Base-by-base conservation (phyloP, 2,888 invertebrate species). In the Platycnemis pennipes region DNA sequence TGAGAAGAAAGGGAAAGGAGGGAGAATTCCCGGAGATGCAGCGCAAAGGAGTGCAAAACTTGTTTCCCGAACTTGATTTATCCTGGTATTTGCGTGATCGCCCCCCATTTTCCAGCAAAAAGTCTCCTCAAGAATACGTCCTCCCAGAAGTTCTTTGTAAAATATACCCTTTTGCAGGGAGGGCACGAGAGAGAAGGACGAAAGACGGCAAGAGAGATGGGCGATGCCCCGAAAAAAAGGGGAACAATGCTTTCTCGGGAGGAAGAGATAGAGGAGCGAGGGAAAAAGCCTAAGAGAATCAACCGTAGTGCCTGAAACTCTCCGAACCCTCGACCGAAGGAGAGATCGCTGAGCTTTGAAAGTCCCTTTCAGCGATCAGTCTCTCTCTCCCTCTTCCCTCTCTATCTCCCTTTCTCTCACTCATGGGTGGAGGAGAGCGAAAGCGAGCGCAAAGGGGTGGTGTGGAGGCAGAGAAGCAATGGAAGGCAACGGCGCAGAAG, bases 331-430 rank as follows among this genome's bases (percentile, higher is more conserved):
- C 26, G n/a, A n/a, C 26, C 63, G 63, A 26, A 86, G 86, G 22
- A 19, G 42, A 42, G 89, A 56, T 42, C 56, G 89, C 89, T 89
- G 89, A 53, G 53, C 53, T 89, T 89, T 89, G 42, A 89, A 89
- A 56, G 63, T 63, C 63, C 63, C n/a, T 63, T 86, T 22, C 42
- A 86, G 44, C 42, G 44, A 42, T 37, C 86, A 86, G 86, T 44
- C 13, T 13, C 16, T 37, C 7, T n/a, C n/a, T n/a, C n/a, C n/a
- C n/a, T n/a, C n/a, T n/a, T n/a, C n/a, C n/a, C n/a, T n/a, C n/a
- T n/a, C n/a, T n/a, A n/a, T n/a, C n/a, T n/a, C n/a, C n/a, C n/a
- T n/a, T n/a, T n/a, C n/a, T n/a, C n/a, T n/a, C n/a, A n/a, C 37
- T 37, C 77, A 26, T 42, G 22, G 86, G n/a, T 2, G n/a, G 16